phyloP scores from a whole-genome alignment of 2,113 vertebrate genomes.

The Nothoprocta pentlandii region DNA sequence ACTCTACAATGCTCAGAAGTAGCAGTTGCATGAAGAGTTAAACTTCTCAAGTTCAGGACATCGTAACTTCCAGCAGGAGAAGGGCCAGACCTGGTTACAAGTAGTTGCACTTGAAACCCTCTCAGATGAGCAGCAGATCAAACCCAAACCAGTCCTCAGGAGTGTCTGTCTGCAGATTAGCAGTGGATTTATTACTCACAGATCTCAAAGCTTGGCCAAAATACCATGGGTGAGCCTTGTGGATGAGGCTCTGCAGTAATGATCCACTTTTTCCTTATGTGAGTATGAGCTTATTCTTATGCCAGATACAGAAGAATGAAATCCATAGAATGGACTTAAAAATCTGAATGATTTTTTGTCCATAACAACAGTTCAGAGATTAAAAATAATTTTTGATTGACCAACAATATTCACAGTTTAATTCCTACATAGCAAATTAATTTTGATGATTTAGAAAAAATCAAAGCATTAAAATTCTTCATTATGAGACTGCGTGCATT shows the following conservation, averaged over 20 bases:
- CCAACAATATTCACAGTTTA: neutral
- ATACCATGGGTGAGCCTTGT: neutral
- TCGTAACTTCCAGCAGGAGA: rapidly evolving
- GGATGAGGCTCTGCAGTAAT: too few species aligned
- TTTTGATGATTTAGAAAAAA: neutral
- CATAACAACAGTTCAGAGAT: neutral
- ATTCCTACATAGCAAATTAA: neutral
- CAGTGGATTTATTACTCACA: neutral
- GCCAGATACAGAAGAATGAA: neutral
- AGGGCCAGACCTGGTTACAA: rapidly evolving
- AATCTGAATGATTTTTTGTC: neutral
- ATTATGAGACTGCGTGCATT: neutral
- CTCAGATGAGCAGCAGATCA: neutral
- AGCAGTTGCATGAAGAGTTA: neutral
- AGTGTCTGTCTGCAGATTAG: neutral
- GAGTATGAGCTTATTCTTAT: neutral
- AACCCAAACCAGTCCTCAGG: neutral
- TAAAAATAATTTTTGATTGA: neutral
- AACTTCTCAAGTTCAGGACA: neutral
- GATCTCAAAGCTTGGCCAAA: neutral
- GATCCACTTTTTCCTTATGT: neutral
- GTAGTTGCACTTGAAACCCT: neutral
- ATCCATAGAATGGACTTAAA: neutral
- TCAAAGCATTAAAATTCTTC: neutral
- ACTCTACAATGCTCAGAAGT: neutral